Conservation (phyloP, 2,113 vertebrate species). For the Zosterops hypoxanthus region DNA sequence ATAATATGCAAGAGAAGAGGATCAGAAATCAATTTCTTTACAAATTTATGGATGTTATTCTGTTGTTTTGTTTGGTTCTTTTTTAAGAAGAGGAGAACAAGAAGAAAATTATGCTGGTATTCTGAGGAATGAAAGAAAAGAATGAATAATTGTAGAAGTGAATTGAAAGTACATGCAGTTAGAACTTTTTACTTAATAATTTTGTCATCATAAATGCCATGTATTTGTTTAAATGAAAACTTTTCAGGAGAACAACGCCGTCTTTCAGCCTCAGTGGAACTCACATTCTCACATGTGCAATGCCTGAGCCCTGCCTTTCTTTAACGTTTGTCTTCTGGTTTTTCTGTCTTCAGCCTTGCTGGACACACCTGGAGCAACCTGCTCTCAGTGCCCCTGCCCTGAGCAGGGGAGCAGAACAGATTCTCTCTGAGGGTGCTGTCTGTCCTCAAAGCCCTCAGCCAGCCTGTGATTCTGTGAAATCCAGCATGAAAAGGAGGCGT, state of each 20-base stretch:
- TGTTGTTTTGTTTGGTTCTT: neutral
- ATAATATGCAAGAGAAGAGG: slow-evolving; percentile 46
- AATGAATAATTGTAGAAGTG: neutral
- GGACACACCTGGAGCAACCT: neutral
- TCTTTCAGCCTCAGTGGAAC: neutral
- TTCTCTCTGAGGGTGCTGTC: neutral
- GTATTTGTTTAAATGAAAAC: neutral
- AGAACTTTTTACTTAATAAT: neutral
- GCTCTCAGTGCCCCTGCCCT: neutral
- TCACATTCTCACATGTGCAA: neutral
- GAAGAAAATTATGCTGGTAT: neutral
- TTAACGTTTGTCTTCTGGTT: neutral
- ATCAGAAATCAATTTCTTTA: slow-evolving; percentile 71
- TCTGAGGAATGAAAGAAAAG: neutral
- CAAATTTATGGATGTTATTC: slow-evolving; percentile 68
- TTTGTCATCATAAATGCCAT: neutral
- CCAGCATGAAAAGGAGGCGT: fast-evolving
- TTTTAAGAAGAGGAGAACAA: slow-evolving; percentile 7
- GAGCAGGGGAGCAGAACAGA: neutral
- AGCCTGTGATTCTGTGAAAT: neutral
- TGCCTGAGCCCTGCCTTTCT: neutral
- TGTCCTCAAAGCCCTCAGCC: neutral
- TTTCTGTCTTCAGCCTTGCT: neutral
- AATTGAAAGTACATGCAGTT: neutral
- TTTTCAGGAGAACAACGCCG: neutral